Base-by-base conservation (phyloP, 2,797 vertebrate genomes). In the Squalus acanthias region DNA sequence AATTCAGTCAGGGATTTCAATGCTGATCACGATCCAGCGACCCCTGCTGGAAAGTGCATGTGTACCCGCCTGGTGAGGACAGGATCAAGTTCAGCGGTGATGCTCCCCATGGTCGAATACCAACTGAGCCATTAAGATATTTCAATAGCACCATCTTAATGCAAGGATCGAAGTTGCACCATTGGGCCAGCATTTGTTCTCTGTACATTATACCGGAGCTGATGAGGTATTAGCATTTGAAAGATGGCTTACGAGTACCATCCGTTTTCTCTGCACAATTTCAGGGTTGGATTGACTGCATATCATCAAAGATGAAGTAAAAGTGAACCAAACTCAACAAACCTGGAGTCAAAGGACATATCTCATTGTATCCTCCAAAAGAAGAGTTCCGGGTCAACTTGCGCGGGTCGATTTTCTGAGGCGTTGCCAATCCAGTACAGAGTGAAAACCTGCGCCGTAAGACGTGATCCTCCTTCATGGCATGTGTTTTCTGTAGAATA, bases 391-490 rank as follows among this genome's bases (percentile, higher is more conserved):
- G 98, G 0, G 98, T 98, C 96, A 99, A 97, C 96, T 98, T 97
- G 96, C 98, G 98, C 96, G 98, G 98, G 97, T 99, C 99, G 0
- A 98, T 98, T 97, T 99, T 99, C 97, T 99, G 99, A 3, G 99
- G 99, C 33, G 99, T 98, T 96, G 98, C 98, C 0, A 98, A 97
- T 10, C 98, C 98, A 0, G 99, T 98, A 96, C 98, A 99, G 97
- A 99, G 98, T 22, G 99, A 99, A 97, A 99, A 98, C 97, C 99
- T 99, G 96, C 99, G 98, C 60, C 98, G 98, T 96, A 98, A 98
- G 96, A 99, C 98, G 97, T 98, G 99, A 98, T 99, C 99, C 97
- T 99, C 99, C 98, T 99, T 99, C 99, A 99, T 99, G 98, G 98
- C 98, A 98, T 97, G 98, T 97, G 97, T 96, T 97, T 98, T 97